Evolutionary conservation across 2,888 invertebrate species (phyloP), one percentile per base, ranked within the genome.

Genomic region (Cancer borealis): DNA sequence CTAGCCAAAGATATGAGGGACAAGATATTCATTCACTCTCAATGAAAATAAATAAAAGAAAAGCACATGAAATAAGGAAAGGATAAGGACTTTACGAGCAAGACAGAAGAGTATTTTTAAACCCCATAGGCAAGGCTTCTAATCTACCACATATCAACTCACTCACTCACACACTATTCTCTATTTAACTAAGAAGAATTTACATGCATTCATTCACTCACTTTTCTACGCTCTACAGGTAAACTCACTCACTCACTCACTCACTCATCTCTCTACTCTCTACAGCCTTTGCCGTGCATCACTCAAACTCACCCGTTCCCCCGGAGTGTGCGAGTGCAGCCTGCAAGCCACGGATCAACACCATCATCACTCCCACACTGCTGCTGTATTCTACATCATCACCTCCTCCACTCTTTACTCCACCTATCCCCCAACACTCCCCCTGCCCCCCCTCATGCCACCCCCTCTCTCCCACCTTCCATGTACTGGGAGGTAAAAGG

Each of bases 301-400:
- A 84, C 93, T 90, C 90, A 90, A 91, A 93, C 93, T 93, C 93
- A 93, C 93, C 93, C 79, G 90, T 93, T 84, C 84, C 90, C 90
- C 45, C 46, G 66, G 89, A 90, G 93, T 89, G 88, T 89, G 93
- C 89, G 93, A 93, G 93, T 93, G 93, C 91, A 79, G 93, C 93
- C 90, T 91, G 88, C 93, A 90, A 93, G 39, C 84, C 39, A 84
- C 10, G 93, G 93, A 73, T 26, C 73, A 93, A 79, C 90, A 79
- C 90, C 93, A 93, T 49, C 93, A 93, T 73, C 90, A 93, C 93
- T 88, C 66, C 79, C 93, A 93, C 93, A 93, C 91, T 84, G 93
- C 93, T 91, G 93, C 93, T 46, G 73, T 84, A 49, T 73, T 17
- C 47, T 39, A 73, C 84, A 73, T 91, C 93, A 39, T 49, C 90